Percentiles rank a stretch among this genome's conserved stretches.
These are phyloP conservation scores for Acinonyx jubatus DNA, from an alignment of 2,113 vertebrate genomes.

Conservation along the genomic window DNA sequence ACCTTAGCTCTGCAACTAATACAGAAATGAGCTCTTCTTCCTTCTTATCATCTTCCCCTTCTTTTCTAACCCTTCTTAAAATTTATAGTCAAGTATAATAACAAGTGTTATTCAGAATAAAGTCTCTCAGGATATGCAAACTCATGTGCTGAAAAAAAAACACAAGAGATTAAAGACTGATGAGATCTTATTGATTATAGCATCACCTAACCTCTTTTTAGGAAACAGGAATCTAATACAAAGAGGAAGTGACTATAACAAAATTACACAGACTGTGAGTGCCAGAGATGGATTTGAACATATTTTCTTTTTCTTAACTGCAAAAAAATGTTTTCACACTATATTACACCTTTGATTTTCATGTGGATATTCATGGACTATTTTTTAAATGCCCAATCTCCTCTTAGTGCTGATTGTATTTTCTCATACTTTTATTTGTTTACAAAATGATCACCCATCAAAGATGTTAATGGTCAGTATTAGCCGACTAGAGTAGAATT, in stretches of 20 bases:
- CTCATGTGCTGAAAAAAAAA: background rate
- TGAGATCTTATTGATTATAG: background rate
- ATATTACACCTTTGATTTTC: background rate
- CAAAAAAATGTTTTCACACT: background rate
- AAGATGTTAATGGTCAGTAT: background rate
- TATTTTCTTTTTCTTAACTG: background rate
- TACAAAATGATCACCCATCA: background rate
- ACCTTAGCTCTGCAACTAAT: background rate
- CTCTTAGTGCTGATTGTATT: background rate
- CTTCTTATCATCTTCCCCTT: background rate
- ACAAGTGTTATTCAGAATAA: background rate
- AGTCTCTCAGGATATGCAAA: background rate
- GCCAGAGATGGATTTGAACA: background rate
- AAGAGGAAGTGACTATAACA: background rate
- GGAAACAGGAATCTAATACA: background rate
- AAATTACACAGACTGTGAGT: background rate
- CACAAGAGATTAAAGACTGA: background rate
- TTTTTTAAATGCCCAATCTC: background rate
- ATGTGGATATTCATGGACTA: background rate
- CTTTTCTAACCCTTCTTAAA: background rate
- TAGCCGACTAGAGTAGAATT: background rate
- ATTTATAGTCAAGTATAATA: background rate
- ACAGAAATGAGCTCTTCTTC: background rate
- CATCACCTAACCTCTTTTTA: background rate
- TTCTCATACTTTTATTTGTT: background rate